Evolutionary conservation across 2,113 vertebrate species (phyloP).

Genomic region (Pterocles burchelli): DNA sequence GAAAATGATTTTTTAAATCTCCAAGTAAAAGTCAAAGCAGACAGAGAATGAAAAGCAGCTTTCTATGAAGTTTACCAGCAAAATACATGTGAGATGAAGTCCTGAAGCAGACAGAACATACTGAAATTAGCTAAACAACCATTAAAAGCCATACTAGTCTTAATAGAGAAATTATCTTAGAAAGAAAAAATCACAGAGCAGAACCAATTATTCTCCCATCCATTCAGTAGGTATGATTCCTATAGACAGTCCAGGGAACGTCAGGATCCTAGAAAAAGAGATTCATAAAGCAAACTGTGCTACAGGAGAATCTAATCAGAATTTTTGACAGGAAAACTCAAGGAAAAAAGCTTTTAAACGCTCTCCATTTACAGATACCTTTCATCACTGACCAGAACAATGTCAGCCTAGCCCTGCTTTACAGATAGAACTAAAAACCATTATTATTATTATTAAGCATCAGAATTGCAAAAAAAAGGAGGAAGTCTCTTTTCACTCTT

Average conservation of each 20-base stretch:
- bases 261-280: not conserved
- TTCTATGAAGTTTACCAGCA: not conserved
- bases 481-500: not conserved
- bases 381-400: not conserved
- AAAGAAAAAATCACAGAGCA: not conserved
- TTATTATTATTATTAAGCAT: too few relatives aligned
- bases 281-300: not conserved
- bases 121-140: not conserved
- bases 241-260: not conserved
- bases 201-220: not conserved
- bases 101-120: not conserved
- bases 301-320: not conserved
- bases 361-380: not conserved
- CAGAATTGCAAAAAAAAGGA: not conserved
- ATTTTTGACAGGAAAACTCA: not conserved
- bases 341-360: not conserved
- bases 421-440: not conserved
- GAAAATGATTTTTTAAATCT: not conserved
- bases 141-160: not conserved
- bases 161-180: not conserved
- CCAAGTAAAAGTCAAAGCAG: not conserved
- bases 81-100: not conserved
- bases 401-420: not conserved
- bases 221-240: not conserved
- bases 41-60: not conserved